A percentile compares a stretch with the other conserved stretches of the same genome.
These are phyloP conservation scores for Struthidea cinerea DNA, from an alignment of 2,113 vertebrate genomes.

Conservation along the genomic window DNA sequence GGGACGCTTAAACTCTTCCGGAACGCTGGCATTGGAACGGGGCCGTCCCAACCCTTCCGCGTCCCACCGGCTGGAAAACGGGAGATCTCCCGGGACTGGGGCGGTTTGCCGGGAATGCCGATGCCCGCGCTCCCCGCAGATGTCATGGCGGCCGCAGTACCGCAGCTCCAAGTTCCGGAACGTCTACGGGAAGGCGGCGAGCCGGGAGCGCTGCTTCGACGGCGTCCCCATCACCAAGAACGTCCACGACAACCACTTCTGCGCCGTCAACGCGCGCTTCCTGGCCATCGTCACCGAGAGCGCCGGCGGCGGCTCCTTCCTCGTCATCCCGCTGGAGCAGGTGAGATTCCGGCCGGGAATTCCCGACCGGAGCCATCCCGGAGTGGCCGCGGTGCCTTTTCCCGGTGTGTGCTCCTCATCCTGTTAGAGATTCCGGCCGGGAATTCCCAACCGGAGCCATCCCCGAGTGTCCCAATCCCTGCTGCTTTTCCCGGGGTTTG, in stretches of 20 bases:
- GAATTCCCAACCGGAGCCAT: neutral
- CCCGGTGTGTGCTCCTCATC: neutral
- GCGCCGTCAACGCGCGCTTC: slow-evolving; percentile 91
- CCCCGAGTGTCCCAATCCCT: neutral
- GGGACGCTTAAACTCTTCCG: neutral
- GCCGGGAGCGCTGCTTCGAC: slow-evolving; percentile 94
- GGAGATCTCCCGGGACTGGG: fast-evolving
- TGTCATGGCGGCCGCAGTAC: slow-evolving; percentile 99
- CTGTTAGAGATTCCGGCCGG: fast-evolving
- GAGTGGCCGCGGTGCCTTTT: neutral
- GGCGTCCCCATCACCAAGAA: slow-evolving; percentile 97
- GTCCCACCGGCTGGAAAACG: fast-evolving
- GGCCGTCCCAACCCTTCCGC: fast-evolving
- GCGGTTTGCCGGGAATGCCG: neutral
- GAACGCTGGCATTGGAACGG: neutral
- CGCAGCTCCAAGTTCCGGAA: slow-evolving; percentile 99
- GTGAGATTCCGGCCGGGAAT: neutral
- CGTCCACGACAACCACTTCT: slow-evolving; percentile 98
- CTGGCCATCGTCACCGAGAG: slow-evolving; percentile 94
- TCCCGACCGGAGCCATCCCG: neutral
- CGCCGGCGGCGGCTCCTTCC: slow-evolving; percentile 89
- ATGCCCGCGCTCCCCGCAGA: slow-evolving; percentile 62
- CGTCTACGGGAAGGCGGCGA: slow-evolving; percentile 93
- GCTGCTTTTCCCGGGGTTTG: neutral
- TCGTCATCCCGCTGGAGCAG: slow-evolving; percentile 91